phyloP scores from a whole-genome alignment of 2,888 invertebrate genomes.

The Drosophila mettleri region DNA sequence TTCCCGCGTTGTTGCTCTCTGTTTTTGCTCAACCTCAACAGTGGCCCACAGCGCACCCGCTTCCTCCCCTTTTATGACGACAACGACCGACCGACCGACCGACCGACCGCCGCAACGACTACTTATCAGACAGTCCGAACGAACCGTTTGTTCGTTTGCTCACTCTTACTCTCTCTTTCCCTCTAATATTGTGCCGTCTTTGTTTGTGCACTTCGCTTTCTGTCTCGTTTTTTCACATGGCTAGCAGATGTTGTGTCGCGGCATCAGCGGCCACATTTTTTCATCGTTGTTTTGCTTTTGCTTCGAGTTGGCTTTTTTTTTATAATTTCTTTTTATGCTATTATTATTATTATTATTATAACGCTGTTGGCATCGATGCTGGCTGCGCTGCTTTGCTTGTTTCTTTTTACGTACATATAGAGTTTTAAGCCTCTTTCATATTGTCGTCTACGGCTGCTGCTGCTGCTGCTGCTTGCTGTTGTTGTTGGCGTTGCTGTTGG shows the following conservation, averaged over 20 bases:
- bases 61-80: conserved; percentile 26
- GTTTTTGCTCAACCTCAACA: conserved; percentile 72
- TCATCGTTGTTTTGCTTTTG: conserved; percentile 56
- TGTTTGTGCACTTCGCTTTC: conserved; percentile 34
- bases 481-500: conserved; percentile 18
- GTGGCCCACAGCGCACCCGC: conserved; percentile 27
- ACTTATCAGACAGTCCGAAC: conserved; percentile 20
- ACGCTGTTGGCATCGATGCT: conserved; percentile 58
- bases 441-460: conserved; percentile 52
- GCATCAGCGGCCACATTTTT: conserved; percentile 59
- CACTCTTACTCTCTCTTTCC: conserved; percentile 28
- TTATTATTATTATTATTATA: conserved; percentile 73
- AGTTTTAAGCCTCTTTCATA: conserved; percentile 68
- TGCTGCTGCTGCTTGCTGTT: conserved; percentile 27
- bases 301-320: conserved; percentile 63
- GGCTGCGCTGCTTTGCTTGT: conserved; percentile 51
- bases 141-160: conserved; percentile 18
- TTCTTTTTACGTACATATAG: conserved; percentile 60
- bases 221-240: conserved; percentile 29
- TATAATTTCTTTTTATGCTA: conserved; percentile 71
- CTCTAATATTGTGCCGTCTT: neutral
- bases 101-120: conserved; percentile 6
- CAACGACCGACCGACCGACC: conserved; percentile 32
- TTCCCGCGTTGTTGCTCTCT: conserved; percentile 61
- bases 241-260: conserved; percentile 40